phyloP scores from a whole-genome alignment of 2,113 vertebrate genomes.

The crab-eating macaque (Macaca fascicularis) region T2T-MFA8v1.1 NC_088380.1:181102501-181103000 shows the following conservation, averaged over 20 bases:
- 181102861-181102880: background rate
- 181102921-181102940: background rate
- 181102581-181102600: constrained; percentile 58
- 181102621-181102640: constrained; percentile 74
- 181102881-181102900: background rate
- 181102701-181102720: background rate
- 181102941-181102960: background rate
- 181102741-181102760: too few relatives aligned
- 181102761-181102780: background rate
- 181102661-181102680: background rate
- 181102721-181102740: background rate
- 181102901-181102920: background rate
- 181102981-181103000: background rate
- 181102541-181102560: constrained; percentile 72
- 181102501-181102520: constrained; percentile 66
- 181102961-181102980: background rate
- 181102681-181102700: background rate
- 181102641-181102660: constrained; percentile 42
- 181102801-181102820: background rate
- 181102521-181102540: constrained; percentile 70
- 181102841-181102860: background rate
- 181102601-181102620: constrained; percentile 69
- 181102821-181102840: background rate
- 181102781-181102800: background rate
- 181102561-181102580: constrained; percentile 77